Base-by-base conservation (phyloP, 2,888 invertebrate genomes). In the Fabriciana adippe region DNA sequence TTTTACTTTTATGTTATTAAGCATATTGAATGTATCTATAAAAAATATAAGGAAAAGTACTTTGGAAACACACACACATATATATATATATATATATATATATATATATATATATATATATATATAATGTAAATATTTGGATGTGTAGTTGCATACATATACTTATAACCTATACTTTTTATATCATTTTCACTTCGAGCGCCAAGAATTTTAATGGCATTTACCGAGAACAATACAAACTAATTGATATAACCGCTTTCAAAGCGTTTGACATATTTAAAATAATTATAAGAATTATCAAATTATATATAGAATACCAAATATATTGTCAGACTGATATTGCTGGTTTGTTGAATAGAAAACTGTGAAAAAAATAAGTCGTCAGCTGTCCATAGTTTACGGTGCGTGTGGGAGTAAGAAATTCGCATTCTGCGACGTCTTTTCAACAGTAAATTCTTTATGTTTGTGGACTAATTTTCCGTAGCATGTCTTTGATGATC, bases 381-480 rank as follows among this genome's bases (percentile, higher is more conserved):
- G 63, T 64, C 59, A 57, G 67, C 65, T 55, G 53, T 54, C 65
- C 62, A 66, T 67, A 66, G 62, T 65, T 65, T 64, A 67, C 53
- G 51, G 26, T 21, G 59, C 54, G 60, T 41, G 70, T 67, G 66
- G 72, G 72, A 63, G 64, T 63, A 35, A 55, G 68, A 55, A 50
- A 66, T 35, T 35, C 6, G 11, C 35, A 61, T 67, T 67, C 55
- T 35, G 14, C 41, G 50, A 6, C 5, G 2, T 16, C n/a, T 16
- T 16, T 6, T 50, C n/a, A 16, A 50, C n/a, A 50, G n/a, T 50
- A 50, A 6, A n/a, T 50, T 21, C 18, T 47, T 14, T 41, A 35
- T 35, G 18, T 53, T 35, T 35, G 18, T 11, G 14, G 5, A 41
- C 51, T 35, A 61, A 61, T 53, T 53, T 35, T n/a, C 61, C 51